Evolutionary conservation across 2,888 invertebrate genomes (phyloP), one percentile per base, ranked within the genome.

Genomic region (Druceiella hillmani): DNA sequence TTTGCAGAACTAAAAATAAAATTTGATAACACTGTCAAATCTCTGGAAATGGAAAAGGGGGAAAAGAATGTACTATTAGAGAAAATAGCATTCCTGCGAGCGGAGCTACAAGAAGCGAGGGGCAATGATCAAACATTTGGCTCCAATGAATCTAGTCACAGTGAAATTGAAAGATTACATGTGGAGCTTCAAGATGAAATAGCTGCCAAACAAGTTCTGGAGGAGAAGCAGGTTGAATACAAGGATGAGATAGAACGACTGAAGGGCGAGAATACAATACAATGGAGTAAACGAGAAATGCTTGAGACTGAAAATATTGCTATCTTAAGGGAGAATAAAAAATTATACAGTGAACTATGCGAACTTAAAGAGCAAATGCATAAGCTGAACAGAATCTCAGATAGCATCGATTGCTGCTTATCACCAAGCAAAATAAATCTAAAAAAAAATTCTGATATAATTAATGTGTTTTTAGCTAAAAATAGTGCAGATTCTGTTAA

Each of bases 281-380:
- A 94, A 58, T 94, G 93, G 93, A 90, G 87, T 11, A 88, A 90
- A 59, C 69, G 93, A 3, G 94, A 94, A 62, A 71, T 90, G 4
- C 59, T 94, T 33, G 94, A 94, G 64, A 88, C 91, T 0, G 93
- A 94, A 53, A 92, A 92, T 57, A 73, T 89, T 52, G 81, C 83
- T 0, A 70, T 94, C 46, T 84, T 94, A 55, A 71, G 93, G 22
- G 93, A 94, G 51, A 93, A 91, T 56, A 93, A 93, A 56, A 88
- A 91, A 56, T 57, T 93, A 2, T 70, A 70, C 32, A 55, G 64
- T 2, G 70, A 70, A 56, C 68, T 70, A 2, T 69, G 68, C 27
- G 69, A 70, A 40, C 42, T 70, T 4, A 56, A 69, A 31, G 70
- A 70, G 41, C 69, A 69, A 44, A 70, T 70, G 50, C 69, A 70